A percentile compares a stretch with the other conserved stretches of the same genome.
Evolutionary conservation across 2,888 invertebrate species (phyloP).

Genomic region (Diarsia mendica): DNA sequence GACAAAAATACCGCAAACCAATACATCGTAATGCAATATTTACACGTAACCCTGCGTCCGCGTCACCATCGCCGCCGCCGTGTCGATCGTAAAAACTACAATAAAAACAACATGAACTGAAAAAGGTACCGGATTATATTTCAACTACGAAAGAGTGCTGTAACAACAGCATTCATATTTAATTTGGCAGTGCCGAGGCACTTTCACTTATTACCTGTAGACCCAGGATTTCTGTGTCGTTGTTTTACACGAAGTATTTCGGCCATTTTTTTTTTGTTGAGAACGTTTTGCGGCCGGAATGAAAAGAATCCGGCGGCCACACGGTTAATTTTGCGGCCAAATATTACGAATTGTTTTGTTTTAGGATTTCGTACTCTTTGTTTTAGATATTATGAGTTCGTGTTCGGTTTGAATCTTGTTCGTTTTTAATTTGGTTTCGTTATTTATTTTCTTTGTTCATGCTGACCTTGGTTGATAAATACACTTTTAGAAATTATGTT

Average conservation of each 20-base stretch:
- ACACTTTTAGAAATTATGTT: neutral
- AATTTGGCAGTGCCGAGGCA: conserved; percentile 73
- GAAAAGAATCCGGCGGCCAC: conserved; percentile 59
- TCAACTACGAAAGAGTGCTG: conserved; percentile 70
- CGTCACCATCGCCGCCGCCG: conserved; percentile 72
- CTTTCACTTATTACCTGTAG: conserved; percentile 78
- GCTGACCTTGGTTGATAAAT: neutral
- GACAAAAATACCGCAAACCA: conserved; percentile 18
- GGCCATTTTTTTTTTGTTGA: conserved; percentile 46
- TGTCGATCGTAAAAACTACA: conserved; percentile 75
- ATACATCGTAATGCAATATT: conserved; percentile 52
- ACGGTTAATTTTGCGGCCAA: conserved; percentile 61
- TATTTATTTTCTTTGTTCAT: neutral
- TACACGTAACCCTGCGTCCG: conserved; percentile 54
- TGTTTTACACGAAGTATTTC: conserved; percentile 62
- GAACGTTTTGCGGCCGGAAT: conserved; percentile 55
- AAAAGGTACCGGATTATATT: conserved; percentile 74
- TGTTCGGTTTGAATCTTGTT: conserved; percentile 27
- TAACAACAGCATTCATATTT: conserved; percentile 74
- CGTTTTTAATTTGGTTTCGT: conserved; percentile 9
- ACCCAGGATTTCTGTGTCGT: conserved; percentile 67
- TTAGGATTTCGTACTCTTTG: conserved; percentile 48
- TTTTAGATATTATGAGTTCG: conserved; percentile 46
- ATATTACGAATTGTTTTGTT: conserved; percentile 59
- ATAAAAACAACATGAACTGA: conserved; percentile 76